A percentile compares a stretch with the other conserved stretches of the same genome.
These are phyloP conservation scores for Cheilosia pagana DNA, from an alignment of 2,888 invertebrate genomes.

Conservation along the genomic window DNA sequence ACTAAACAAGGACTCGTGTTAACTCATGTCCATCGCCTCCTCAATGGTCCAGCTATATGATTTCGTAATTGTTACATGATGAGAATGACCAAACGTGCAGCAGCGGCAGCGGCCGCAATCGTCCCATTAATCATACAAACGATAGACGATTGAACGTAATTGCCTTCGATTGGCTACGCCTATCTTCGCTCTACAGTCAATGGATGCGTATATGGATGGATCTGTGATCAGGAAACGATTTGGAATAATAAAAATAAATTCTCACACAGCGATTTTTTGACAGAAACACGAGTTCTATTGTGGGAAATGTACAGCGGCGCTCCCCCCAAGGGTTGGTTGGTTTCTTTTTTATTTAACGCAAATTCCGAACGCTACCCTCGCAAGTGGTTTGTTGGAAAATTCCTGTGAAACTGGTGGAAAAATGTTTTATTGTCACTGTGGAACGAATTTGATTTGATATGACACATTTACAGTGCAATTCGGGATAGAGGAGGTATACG, in stretches of 20 bases:
- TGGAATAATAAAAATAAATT: conserved; percentile 32
- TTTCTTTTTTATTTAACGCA: conserved; percentile 27
- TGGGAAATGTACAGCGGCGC: conserved; percentile 31
- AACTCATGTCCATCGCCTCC: conserved; percentile 27
- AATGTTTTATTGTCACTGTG: conserved; percentile 71
- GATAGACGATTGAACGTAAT: conserved; percentile 62
- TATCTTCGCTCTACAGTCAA: conserved; percentile 41
- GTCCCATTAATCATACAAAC: conserved; percentile 59
- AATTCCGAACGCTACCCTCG: conserved; percentile 31
- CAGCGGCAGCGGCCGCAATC: conserved; percentile 32
- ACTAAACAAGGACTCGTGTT: conserved; percentile 46
- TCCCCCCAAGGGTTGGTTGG: conserved; percentile 12
- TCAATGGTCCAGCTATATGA: conserved; percentile 50
- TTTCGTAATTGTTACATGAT: conserved; percentile 68
- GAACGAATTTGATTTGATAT: conserved; percentile 73
- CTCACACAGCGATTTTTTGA: conserved; percentile 57
- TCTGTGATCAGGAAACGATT: conserved; percentile 44
- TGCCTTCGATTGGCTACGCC: conserved; percentile 70
- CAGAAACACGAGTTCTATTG: conserved; percentile 41
- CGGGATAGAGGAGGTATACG: not conserved
- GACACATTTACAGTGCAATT: conserved; percentile 65
- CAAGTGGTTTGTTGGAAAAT: not conserved
- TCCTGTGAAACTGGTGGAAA: conserved; percentile 71
- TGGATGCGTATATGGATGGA: conserved; percentile 1
- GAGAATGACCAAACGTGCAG: conserved; percentile 47